Base-by-base conservation (phyloP, 2,113 vertebrate species). In the Carlito syrichta region DNA sequence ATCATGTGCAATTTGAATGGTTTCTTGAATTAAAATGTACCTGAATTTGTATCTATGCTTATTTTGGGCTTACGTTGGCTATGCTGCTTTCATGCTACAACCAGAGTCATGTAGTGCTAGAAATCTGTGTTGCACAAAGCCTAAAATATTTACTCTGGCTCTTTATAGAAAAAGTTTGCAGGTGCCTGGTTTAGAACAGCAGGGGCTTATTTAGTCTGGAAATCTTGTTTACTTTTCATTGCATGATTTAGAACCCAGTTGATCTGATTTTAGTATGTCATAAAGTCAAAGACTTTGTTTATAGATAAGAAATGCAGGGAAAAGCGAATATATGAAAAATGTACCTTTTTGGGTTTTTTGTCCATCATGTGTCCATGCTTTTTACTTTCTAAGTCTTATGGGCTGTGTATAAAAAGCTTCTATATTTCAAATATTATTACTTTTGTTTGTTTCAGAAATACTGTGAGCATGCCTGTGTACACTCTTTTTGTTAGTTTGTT, bases 371-470 rank as follows among this genome's bases (percentile, higher is more conserved):
- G 7, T 4, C 50, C 3, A 11, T 30, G 19, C 8, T 52, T 43
- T 38, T 60, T 62, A 52, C 45, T 73, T 58, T 38, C 45, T 48
- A 71, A 32, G 19, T 43, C 3, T 45, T 38, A 50, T 22, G 14
- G n/a, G 1, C 8, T 30, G 1, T n/a, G 1, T 17, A 74, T 3
- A 4, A 94, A 73, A 63, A 19, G 8, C 13, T 76, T n/a, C 7
- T 35, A 5, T 19, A 16, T 77, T 12, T 58, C 16, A 25, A 1
- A 38, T 48, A 1, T 16, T n/a, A 32, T 1, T 22, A 1, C 1
- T 0, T 22, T 27, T 43, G n/a, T n/a, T 38, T 54, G 12, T 95
- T 66, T 68, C 50, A 40, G 40, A 9, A 38, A 85, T 8, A 77
- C 4, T 10, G 45, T 0, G 10, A 73, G 23, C 40, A 58, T 68